These are phyloP conservation scores for Spinus pinus DNA, from an alignment of 2,797 vertebrate genomes.

Conservation along the genomic window DNA sequence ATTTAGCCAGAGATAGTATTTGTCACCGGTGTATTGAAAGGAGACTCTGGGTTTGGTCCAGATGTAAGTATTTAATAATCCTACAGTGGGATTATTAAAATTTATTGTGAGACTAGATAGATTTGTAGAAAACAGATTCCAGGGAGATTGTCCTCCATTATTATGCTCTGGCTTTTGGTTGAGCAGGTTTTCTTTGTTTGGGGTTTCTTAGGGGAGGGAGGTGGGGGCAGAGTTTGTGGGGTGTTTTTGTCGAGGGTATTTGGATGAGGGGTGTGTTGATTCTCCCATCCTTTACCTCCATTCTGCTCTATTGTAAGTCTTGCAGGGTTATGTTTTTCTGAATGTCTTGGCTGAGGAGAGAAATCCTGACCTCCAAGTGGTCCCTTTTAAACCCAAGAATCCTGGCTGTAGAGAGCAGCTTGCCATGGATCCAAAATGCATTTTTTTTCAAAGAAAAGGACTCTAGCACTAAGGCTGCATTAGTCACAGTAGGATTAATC, in stretches of 20 bases:
- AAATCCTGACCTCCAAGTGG: background rate
- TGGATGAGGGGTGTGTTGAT: background rate
- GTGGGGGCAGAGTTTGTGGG: background rate
- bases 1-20: background rate
- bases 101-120: background rate
- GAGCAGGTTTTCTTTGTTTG: background rate
- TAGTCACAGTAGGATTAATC: background rate
- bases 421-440: background rate
- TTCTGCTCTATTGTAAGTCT: background rate
- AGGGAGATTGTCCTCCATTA: background rate
- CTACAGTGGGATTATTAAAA: background rate
- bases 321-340: background rate
- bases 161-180: background rate
- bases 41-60: background rate
- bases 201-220: background rate
- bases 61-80: background rate
- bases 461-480: background rate
- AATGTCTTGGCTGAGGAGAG: background rate
- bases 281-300: background rate
- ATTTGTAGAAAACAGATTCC: background rate
- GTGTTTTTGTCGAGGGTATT: rapidly evolving
- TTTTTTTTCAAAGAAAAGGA: background rate
- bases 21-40: background rate
- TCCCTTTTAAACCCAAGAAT: background rate
- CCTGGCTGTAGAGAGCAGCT: background rate